Evolutionary conservation across 1,140 invertebrate species (phyloP), one percentile per base, ranked within the genome.

Genomic region (Drosophila neocordata): DNA sequence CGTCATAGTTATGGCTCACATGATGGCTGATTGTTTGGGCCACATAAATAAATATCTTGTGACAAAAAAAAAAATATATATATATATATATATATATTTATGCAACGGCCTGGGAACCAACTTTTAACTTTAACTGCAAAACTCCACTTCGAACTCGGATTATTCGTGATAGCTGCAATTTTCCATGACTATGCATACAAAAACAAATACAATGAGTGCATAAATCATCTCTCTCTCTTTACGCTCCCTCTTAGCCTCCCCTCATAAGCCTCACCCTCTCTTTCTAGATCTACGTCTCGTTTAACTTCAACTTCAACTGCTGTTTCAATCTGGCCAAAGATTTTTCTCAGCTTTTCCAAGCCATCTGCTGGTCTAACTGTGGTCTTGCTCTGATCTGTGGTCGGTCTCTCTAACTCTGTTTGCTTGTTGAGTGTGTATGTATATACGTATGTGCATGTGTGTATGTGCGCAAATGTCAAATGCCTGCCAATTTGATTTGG

Each of bases 401-500:
- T 48, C 41, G 41, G 41, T 48, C 41, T 48, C n/a, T 48, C 41
- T 20, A 18, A 48, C 41, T 48, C 15, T 18, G 18, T 44, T 65
- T 31, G 18, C 58, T 20, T 15, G 7, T 15, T 20, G 13, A n/a
- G 13, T 13, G n/a, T 13, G 41, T 44, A 18, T 18, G n/a, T 18
- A 6, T 44, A 1, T 18, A 2, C 18, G n/a, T 38, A 7, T 44
- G 41, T 44, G 41, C 18, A 38, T 58, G 51, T 59, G 52, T 53
- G n/a, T 38, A 34, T 37, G 57, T 59, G 82, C 65, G 87, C 87
- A 85, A 87, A 85, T 85, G 82, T 85, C 82, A 85, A 85, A 85
- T 87, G 82, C 59, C 79, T 78, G 71, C 70, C 82, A 82, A 85
- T 88, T 87, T 85, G 82, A 88, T 82, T 85, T 85, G 78, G 82